These are phyloP conservation scores for Oxyteleia sp. DNA, from an alignment of 2,888 invertebrate species.

Conservation along the genomic window DNA sequence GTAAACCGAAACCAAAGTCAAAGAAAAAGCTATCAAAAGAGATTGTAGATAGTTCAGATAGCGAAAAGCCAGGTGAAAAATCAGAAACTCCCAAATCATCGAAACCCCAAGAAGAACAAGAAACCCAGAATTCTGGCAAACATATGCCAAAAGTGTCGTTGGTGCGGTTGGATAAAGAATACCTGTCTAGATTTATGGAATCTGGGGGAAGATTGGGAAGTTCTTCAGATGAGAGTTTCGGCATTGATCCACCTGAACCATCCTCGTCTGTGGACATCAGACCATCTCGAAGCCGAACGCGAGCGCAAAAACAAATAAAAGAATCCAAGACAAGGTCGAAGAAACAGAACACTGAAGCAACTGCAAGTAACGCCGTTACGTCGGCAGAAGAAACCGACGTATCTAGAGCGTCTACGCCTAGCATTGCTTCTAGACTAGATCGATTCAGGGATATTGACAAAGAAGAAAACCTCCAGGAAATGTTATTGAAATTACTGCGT, in stretches of 20 bases:
- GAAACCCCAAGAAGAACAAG: slow-evolving; percentile 51
- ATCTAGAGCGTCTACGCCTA: slow-evolving; percentile 82
- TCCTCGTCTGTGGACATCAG: slow-evolving; percentile 83
- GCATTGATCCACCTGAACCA: slow-evolving; percentile 82
- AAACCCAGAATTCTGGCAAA: slow-evolving; percentile 71
- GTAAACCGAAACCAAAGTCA: slow-evolving; percentile 51
- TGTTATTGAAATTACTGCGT: slow-evolving; percentile 13
- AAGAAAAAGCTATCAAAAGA: slow-evolving; percentile 72
- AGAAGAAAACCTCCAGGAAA: slow-evolving; percentile 47
- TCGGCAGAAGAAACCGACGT: slow-evolving; percentile 81
- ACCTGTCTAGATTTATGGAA: slow-evolving; percentile 80
- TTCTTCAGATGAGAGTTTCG: slow-evolving; percentile 85
- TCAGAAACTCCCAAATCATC: slow-evolving; percentile 7
- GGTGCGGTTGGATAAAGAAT: slow-evolving; percentile 84
- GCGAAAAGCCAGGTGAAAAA: slow-evolving; percentile 78
- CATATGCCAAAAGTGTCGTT: slow-evolving; percentile 79
- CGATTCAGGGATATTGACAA: slow-evolving; percentile 47
- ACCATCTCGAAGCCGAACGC: slow-evolving; percentile 76
- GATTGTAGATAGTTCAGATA: slow-evolving; percentile 77
- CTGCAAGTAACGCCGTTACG: slow-evolving; percentile 70
- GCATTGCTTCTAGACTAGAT: slow-evolving; percentile 23
- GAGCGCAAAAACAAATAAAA: slow-evolving; percentile 37
- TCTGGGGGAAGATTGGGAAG: slow-evolving; percentile 80
- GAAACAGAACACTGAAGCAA: slow-evolving; percentile 51
- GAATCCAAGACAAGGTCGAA: neutral